Evolutionary conservation across 1,140 invertebrate species (phyloP).

Genomic region (Cydia fagiglandana): DNA sequence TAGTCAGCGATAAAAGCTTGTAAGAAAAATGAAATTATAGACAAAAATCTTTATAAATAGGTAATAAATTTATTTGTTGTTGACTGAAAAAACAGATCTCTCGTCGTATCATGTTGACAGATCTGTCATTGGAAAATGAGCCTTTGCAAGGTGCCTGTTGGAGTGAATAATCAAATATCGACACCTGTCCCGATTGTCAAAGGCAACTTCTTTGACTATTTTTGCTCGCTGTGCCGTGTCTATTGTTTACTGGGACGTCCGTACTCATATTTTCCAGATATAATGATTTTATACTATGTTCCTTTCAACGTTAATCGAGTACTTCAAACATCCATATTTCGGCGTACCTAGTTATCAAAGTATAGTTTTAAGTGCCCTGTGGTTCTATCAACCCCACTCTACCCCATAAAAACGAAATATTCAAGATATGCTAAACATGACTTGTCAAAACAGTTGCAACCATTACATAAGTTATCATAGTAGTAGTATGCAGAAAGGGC

Average conservation of each 20-base stretch:
- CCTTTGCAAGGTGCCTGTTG: not conserved
- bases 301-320: too few relatives aligned
- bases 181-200: not conserved
- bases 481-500: constrained; percentile 9
- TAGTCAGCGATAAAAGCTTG: too few relatives aligned
- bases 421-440: constrained; percentile 4
- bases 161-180: not conserved
- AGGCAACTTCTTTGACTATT: not conserved
- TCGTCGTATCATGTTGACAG: not conserved
- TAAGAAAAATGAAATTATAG: not conserved
- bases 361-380: too few relatives aligned
- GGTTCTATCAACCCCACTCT: not conserved
- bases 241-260: not conserved
- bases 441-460: constrained; percentile 1
- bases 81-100: not conserved
- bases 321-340: too few relatives aligned
- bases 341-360: too few relatives aligned
- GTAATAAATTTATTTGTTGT: not conserved
- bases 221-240: not conserved
- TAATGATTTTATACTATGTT: too few relatives aligned
- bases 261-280: too few relatives aligned
- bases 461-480: not conserved
- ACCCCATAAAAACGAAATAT: not conserved
- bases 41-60: not conserved
- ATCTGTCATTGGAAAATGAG: constrained; percentile 4